Conservation (phyloP, 2,888 invertebrate genomes). For the Odontothrips loti region DNA sequence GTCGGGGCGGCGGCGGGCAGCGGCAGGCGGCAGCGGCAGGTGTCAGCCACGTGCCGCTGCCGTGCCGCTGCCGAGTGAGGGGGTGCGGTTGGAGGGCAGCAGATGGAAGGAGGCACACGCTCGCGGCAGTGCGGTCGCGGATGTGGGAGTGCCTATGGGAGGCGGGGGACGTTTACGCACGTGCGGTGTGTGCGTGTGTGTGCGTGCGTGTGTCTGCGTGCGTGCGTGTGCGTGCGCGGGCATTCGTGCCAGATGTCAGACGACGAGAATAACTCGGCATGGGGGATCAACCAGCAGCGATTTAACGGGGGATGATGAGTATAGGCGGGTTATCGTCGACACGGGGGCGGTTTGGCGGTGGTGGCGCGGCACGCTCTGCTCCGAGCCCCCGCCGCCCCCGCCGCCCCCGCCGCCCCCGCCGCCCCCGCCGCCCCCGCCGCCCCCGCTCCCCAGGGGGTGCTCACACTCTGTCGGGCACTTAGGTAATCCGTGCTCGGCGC, state of each 20-base stretch:
- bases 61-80: no score
- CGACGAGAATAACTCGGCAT: neutral
- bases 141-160: no score
- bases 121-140: no score
- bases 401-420: neutral
- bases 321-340: neutral
- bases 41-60: no score
- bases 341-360: neutral
- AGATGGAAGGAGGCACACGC: no score
- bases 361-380: neutral
- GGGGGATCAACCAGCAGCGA: neutral
- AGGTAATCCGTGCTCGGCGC: neutral
- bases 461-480: neutral
- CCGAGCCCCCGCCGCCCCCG: neutral
- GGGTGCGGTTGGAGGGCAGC: no score
- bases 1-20: no score
- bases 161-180: no score
- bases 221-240: neutral
- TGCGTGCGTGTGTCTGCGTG: neutral
- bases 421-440: neutral
- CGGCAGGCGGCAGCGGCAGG: no score
- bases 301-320: neutral
- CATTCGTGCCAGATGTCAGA: neutral
- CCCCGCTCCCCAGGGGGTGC: neutral
- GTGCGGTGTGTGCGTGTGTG: no score